A percentile compares a stretch with the other conserved stretches of the same genome.
These are phyloP conservation scores for Augochlorella aurata DNA, from an alignment of 2,888 invertebrate genomes.

Conservation along the genomic window DNA sequence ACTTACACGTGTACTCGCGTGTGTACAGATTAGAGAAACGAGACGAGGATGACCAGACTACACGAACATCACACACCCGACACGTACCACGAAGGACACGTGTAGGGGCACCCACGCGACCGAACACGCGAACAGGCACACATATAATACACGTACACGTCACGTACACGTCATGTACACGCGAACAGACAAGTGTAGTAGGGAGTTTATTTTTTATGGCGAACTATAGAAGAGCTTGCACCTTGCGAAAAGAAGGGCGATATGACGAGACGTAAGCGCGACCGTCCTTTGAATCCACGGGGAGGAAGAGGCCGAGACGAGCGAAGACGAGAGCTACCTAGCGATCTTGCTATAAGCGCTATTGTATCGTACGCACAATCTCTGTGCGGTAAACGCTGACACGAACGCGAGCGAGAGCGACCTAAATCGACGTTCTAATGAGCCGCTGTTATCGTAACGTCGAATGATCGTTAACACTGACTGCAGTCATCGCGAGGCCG, in stretches of 20 bases:
- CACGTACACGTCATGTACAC: conserved; percentile 58
- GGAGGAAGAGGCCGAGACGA: conserved; percentile 29
- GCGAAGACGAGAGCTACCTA: conserved; percentile 15
- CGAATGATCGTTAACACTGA: conserved; percentile 21
- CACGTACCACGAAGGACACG: conserved; percentile 43
- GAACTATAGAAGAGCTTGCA: conserved; percentile 67
- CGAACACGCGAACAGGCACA: conserved; percentile 21
- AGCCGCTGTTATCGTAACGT: conserved; percentile 43
- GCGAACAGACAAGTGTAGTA: conserved; percentile 70
- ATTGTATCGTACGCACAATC: conserved; percentile 56
- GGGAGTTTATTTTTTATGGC: conserved; percentile 81
- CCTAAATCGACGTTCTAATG: conserved; percentile 16
- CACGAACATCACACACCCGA: conserved; percentile 37
- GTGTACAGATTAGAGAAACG: conserved; percentile 71
- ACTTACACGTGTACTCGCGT: conserved; percentile 70
- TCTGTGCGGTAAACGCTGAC: conserved; percentile 50
- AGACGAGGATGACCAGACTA: conserved; percentile 61
- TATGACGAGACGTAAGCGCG: conserved; percentile 61
- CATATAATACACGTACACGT: conserved; percentile 2
- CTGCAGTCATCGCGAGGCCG: background rate
- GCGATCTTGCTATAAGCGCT: conserved; percentile 45
- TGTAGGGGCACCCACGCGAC: conserved; percentile 40
- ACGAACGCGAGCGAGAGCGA: conserved; percentile 11
- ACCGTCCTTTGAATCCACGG: conserved; percentile 65
- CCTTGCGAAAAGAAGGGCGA: conserved; percentile 54